These are phyloP conservation scores for Tenebrosternarchus preto DNA, from an alignment of 2,113 vertebrate genomes.

Conservation along the genomic window DNA sequence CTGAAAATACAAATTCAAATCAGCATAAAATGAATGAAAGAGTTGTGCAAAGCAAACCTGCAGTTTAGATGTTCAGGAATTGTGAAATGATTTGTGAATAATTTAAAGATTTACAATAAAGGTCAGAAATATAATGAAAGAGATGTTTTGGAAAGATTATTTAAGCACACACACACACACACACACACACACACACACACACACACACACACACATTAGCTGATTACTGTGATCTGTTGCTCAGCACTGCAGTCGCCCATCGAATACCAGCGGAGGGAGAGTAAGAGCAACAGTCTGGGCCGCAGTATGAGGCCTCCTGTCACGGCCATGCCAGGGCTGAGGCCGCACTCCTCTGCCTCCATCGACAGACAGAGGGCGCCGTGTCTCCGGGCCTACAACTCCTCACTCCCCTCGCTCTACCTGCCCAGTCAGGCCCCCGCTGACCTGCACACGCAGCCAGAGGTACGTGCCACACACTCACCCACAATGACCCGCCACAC, in stretches of 20 bases:
- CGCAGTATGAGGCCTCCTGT: conserved; percentile 75
- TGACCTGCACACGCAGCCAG: conserved; percentile 59
- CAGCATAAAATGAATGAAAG: no score
- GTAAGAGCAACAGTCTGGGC: conserved; percentile 89
- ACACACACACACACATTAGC: background rate
- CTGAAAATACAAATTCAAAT: background rate
- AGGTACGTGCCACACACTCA: conserved; percentile 57
- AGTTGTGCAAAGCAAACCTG: no score
- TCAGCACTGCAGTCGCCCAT: conserved; percentile 90
- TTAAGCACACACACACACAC: background rate
- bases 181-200: background rate
- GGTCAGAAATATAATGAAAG: background rate
- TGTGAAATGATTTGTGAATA: no score
- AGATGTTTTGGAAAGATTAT: background rate
- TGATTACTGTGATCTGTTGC: background rate
- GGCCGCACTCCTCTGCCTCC: conserved; percentile 82
- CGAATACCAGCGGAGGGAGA: conserved; percentile 89
- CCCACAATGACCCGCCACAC: no score
- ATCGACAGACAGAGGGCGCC: conserved; percentile 79
- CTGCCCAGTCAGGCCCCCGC: conserved; percentile 72
- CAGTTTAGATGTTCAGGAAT: no score
- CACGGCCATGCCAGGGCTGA: conserved; percentile 65
- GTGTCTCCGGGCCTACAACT: conserved; percentile 80
- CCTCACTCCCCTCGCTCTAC: conserved; percentile 83
- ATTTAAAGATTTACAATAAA: no score